Percentiles rank a stretch among this genome's conserved stretches.
Evolutionary conservation across 1,140 invertebrate genomes (phyloP).

Genomic region (Eriocheir sinensis): DNA sequence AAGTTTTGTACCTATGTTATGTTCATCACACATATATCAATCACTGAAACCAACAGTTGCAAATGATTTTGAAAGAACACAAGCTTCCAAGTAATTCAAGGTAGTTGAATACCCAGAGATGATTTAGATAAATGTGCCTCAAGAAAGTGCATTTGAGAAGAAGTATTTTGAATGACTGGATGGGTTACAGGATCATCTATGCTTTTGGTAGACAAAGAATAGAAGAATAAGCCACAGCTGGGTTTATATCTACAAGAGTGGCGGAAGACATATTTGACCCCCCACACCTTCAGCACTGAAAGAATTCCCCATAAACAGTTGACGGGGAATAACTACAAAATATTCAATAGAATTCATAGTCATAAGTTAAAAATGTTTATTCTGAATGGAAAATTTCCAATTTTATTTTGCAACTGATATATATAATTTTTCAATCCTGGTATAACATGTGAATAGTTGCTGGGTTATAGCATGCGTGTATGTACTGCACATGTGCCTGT

Average conservation of each 20-base stretch:
- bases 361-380: background rate
- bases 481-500: background rate
- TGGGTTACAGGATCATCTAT: background rate
- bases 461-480: constrained; percentile 3
- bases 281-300: background rate
- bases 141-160: too few relatives aligned
- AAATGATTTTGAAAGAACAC: too few relatives aligned
- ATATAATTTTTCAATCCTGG: background rate
- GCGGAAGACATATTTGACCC: background rate
- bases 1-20: too few relatives aligned
- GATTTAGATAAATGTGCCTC: too few relatives aligned
- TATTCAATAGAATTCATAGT: background rate
- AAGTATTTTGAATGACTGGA: background rate
- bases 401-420: background rate
- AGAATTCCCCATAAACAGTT: too few relatives aligned
- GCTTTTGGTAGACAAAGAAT: background rate
- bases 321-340: background rate
- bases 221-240: background rate
- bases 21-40: too few relatives aligned
- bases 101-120: too few relatives aligned
- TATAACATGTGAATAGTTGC: background rate
- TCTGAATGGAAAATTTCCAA: background rate
- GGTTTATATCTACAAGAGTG: background rate
- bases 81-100: too few relatives aligned
- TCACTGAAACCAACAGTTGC: too few relatives aligned